A percentile compares a stretch with the other conserved stretches of the same genome.
Evolutionary conservation across 2,888 invertebrate species (phyloP).

Genomic region (Acronicta psi): DNA sequence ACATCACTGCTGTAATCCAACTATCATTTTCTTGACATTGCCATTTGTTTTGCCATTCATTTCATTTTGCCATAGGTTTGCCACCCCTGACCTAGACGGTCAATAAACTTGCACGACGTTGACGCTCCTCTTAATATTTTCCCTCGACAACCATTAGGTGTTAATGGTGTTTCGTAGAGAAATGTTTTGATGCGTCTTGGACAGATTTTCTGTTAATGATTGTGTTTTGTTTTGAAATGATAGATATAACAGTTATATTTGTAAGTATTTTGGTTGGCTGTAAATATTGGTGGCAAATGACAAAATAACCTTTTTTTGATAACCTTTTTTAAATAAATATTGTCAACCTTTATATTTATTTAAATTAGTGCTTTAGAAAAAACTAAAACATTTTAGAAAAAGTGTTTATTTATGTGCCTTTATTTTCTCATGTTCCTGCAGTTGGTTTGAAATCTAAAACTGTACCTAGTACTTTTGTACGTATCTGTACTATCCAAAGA

Average conservation of each 20-base stretch:
- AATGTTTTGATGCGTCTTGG: slow-evolving; percentile 25
- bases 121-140: slow-evolving; percentile 45
- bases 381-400: background rate
- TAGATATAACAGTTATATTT: background rate
- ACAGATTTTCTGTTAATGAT: slow-evolving; percentile 13
- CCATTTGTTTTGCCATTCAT: too few species aligned
- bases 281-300: too few species aligned
- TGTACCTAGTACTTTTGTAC: background rate
- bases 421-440: background rate
- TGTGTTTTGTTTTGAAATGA: slow-evolving; percentile 5
- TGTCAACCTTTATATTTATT: too few species aligned
- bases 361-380: too few species aligned
- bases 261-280: too few species aligned
- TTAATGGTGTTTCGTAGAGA: slow-evolving; percentile 22
- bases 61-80: background rate
- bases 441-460: background rate
- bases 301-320: too few species aligned
- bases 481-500: slow-evolving; percentile 12
- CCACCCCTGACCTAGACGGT: slow-evolving; percentile 53
- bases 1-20: too few species aligned
- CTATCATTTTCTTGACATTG: too few species aligned
- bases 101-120: slow-evolving; percentile 59
- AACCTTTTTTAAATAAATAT: too few species aligned
- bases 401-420: background rate
- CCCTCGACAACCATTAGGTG: slow-evolving; percentile 43